These are phyloP conservation scores for Microctonus hyperodae DNA, from an alignment of 2,888 invertebrate species.

Conservation along the genomic window DNA sequence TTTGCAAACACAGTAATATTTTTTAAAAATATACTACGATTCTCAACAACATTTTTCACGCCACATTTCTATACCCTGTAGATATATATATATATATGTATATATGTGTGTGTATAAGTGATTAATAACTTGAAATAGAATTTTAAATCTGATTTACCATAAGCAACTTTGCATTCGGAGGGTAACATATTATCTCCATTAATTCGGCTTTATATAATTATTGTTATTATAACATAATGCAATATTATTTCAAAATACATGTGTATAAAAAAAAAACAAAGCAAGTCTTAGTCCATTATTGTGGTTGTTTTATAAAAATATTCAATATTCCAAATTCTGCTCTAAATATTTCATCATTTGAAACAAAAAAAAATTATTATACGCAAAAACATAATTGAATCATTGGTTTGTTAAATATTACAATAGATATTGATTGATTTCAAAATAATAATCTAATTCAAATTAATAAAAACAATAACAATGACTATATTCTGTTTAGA, in stretches of 20 bases:
- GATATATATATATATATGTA: conserved; percentile 1
- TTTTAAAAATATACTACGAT: conserved; percentile 3
- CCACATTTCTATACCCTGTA: not conserved
- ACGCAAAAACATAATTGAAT: conserved; percentile 9
- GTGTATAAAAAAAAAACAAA: conserved; percentile 30
- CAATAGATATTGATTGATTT: not conserved
- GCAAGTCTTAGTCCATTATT: conserved; percentile 54
- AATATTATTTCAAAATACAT: conserved; percentile 52
- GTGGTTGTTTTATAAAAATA: conserved; percentile 47
- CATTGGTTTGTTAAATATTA: not conserved
- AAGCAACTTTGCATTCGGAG: conserved; percentile 58
- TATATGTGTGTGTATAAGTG: conserved; percentile 7
- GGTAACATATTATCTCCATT: conserved; percentile 41
- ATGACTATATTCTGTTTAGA: not conserved
- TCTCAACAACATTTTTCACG: conserved; percentile 3
- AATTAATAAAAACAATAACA: not conserved
- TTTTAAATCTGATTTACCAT: conserved; percentile 40
- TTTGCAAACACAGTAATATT: not conserved
- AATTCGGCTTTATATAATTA: not conserved
- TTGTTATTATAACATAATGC: conserved; percentile 41
- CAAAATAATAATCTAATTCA: too few species aligned
- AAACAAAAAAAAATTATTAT: conserved; percentile 8
- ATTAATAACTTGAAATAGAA: conserved; percentile 42
- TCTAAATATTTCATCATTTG: conserved; percentile 36
- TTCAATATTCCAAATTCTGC: conserved; percentile 42